Percentiles rank a stretch among this genome's conserved stretches.
Conservation (phyloP, 1,140 invertebrate species). For the Rhagoletis pomonella region DNA sequence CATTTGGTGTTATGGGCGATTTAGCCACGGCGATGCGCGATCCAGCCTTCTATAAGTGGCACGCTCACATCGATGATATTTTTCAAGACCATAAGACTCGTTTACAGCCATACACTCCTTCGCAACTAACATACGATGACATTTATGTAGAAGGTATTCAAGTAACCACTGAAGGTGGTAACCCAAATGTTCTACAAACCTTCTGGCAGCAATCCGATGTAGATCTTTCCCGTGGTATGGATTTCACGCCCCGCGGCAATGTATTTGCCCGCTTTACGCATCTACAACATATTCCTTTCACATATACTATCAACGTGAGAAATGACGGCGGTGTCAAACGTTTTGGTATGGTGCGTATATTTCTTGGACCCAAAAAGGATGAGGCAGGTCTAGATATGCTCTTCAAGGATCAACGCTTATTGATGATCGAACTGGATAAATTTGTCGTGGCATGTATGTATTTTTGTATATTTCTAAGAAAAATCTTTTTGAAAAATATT, state of each 20-base stretch:
- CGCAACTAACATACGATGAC: neutral
- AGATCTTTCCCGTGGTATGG: no score
- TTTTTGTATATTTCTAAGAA: neutral
- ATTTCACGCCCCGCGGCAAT: constrained; percentile 71
- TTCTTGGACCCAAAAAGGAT: constrained; percentile 77
- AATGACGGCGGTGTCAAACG: constrained; percentile 65
- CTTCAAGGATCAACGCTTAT: constrained; percentile 75
- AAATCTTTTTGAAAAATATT: neutral
- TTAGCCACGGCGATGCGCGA: constrained; percentile 63
- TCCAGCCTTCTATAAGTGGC: constrained; percentile 73
- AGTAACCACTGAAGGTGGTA: constrained; percentile 60
- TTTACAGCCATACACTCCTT: neutral
- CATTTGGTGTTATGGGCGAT: constrained; percentile 82
- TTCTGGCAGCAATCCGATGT: no score
- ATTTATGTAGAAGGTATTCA: neutral
- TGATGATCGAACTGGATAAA: constrained; percentile 79
- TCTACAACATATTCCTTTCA: constrained; percentile 80
- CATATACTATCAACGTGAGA: constrained; percentile 76
- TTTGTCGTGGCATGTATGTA: constrained; percentile 76
- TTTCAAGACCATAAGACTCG: neutral
- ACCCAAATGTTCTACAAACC: constrained; percentile 54
- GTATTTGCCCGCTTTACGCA: constrained; percentile 79
- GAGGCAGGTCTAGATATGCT: constrained; percentile 75
- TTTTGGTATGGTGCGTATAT: constrained; percentile 78
- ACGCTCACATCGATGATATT: neutral